Percentiles rank a stretch among this genome's conserved stretches.
Conservation (phyloP, 2,113 vertebrate species). For the Lycaon pictus region DNA sequence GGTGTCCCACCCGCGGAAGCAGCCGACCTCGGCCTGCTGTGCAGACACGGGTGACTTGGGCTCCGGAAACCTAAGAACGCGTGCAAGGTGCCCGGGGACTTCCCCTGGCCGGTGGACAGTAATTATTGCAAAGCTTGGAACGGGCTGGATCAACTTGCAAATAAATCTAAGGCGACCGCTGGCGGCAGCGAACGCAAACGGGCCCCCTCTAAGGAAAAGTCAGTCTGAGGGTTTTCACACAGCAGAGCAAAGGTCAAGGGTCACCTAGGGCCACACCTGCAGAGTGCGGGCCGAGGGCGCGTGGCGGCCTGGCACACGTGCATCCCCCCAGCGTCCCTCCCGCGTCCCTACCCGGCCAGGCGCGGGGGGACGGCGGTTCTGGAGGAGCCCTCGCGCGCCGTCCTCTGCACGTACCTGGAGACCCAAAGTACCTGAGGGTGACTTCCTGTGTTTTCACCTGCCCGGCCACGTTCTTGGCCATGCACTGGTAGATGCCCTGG, state of each 20-base stretch:
- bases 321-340: background rate
- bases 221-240: background rate
- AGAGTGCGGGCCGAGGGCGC: background rate
- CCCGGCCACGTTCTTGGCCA: constrained; percentile 98
- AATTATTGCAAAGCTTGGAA: background rate
- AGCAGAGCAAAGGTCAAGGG: background rate
- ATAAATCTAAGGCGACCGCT: no score
- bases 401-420: constrained; percentile 90
- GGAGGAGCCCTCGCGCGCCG: background rate
- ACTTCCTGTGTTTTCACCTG: constrained; percentile 98
- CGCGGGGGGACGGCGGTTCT: accelerated
- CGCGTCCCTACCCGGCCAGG: background rate
- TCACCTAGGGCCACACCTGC: background rate
- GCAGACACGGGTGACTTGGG: no score
- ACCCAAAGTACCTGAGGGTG: constrained; percentile 96
- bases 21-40: accelerated
- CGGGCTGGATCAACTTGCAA: no score
- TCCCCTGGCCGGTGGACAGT: no score
- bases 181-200: no score
- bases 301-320: no score
- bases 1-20: background rate
- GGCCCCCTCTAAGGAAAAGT: background rate
- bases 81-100: no score
- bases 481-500: constrained; percentile 98
- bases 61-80: background rate